Conservation (phyloP, 2,797 vertebrate species). For the Heteromormyrus szaboi region DNA sequence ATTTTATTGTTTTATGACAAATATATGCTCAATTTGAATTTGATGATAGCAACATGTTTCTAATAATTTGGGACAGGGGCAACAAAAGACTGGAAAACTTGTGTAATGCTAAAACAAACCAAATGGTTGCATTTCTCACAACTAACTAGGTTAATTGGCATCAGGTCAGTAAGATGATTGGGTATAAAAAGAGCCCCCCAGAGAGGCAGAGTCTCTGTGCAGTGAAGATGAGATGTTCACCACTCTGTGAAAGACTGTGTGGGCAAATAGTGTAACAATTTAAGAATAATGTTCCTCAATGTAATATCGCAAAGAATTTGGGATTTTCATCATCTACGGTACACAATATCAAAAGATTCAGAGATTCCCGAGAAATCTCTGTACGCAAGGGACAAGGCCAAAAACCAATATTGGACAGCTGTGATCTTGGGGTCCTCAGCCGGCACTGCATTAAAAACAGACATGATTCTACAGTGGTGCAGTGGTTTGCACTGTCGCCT, state of each 20-base stretch:
- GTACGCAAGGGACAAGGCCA: neutral
- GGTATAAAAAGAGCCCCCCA: neutral
- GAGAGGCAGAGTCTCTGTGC: neutral
- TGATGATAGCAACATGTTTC: neutral
- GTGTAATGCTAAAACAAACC: neutral
- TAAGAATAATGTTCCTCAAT: neutral
- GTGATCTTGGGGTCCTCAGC: neutral
- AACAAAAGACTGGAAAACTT: neutral
- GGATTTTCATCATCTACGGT: neutral
- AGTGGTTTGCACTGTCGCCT: neutral
- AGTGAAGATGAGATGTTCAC: neutral
- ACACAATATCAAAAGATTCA: neutral
- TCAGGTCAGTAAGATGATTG: neutral
- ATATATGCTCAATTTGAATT: neutral
- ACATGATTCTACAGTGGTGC: neutral
- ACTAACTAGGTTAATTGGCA: neutral
- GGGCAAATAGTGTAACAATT: neutral
- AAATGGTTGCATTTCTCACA: neutral
- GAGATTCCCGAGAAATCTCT: neutral
- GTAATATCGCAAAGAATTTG: neutral
- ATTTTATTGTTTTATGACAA: neutral
- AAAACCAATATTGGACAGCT: neutral
- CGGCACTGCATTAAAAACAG: neutral
- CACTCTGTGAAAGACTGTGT: neutral
- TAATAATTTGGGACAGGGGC: neutral